A percentile compares a stretch with the other conserved stretches of the same genome.
Evolutionary conservation across 2,888 invertebrate genomes (phyloP).

Genomic region (Laothoe populi): DNA sequence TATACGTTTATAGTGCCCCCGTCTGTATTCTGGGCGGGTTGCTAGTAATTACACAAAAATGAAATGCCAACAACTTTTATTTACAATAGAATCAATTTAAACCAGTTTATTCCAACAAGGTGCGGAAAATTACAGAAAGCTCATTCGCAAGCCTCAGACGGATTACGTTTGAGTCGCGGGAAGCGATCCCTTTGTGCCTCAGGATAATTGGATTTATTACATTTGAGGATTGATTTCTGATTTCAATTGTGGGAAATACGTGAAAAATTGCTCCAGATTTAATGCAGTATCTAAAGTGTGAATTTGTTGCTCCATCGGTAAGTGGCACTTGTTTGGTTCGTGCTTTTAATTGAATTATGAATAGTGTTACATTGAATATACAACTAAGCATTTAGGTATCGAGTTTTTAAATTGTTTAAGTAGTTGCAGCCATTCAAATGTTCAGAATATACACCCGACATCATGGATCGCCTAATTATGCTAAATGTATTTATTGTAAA

Average conservation of each 20-base stretch:
- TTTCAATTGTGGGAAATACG: neutral
- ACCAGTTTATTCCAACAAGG: conserved; percentile 6
- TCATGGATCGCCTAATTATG: no score
- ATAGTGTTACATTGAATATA: no score
- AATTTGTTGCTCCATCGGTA: no score
- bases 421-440: no score
- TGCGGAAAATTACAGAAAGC: conserved; percentile 15
- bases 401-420: no score
- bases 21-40: neutral
- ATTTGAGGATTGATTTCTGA: conserved; percentile 8
- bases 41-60: neutral
- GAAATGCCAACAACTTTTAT: conserved; percentile 3
- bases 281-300: no score
- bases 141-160: conserved; percentile 1
- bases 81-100: conserved; percentile 1
- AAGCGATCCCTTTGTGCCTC: conserved; percentile 4
- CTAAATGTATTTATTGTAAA: no score
- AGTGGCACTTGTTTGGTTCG: no score
- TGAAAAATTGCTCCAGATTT: neutral
- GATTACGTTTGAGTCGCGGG: conserved; percentile 5
- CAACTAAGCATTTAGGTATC: no score
- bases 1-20: no score
- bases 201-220: conserved; percentile 18
- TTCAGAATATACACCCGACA: no score
- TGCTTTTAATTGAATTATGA: no score